Conservation (phyloP, 2,888 invertebrate genomes). For the Cataglyphis altisquamis region DNA sequence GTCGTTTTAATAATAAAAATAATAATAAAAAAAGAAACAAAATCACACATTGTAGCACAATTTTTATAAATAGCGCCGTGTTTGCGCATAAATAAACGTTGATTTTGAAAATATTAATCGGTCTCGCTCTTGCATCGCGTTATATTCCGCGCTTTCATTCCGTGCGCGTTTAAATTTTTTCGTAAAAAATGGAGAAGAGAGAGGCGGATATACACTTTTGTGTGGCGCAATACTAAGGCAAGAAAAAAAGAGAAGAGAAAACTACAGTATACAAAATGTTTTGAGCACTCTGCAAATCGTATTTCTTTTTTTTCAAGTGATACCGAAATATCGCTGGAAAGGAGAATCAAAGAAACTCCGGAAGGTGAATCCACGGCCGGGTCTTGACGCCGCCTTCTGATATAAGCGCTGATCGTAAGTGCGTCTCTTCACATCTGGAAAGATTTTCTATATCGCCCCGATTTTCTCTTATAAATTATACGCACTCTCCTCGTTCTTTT, state of each 20-base stretch:
- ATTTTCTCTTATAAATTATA: constrained; percentile 27
- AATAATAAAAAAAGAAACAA: neutral
- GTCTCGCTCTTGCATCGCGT: neutral
- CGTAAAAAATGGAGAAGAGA: constrained; percentile 14
- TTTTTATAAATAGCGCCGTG: constrained; percentile 1
- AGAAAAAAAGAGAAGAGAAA: constrained; percentile 52
- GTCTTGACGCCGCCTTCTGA: constrained; percentile 83
- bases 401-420: constrained; percentile 86
- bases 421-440: constrained; percentile 84
- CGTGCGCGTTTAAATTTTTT: neutral
- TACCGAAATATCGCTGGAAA: constrained; percentile 96
- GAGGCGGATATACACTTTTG: constrained; percentile 8
- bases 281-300: constrained; percentile 76
- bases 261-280: constrained; percentile 61
- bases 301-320: constrained; percentile 69
- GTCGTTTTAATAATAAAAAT: neutral
- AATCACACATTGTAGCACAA: constrained; percentile 7
- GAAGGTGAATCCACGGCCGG: constrained; percentile 91
- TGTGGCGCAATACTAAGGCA: constrained; percentile 18
- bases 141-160: neutral
- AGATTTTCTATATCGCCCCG: constrained; percentile 50
- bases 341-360: constrained; percentile 95
- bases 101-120: neutral
- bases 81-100: neutral
- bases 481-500: neutral